Percentiles rank a stretch among this genome's conserved stretches.
These are phyloP conservation scores for Mustelus asterias DNA, from an alignment of 2,113 vertebrate genomes.

Conservation along the genomic window DNA sequence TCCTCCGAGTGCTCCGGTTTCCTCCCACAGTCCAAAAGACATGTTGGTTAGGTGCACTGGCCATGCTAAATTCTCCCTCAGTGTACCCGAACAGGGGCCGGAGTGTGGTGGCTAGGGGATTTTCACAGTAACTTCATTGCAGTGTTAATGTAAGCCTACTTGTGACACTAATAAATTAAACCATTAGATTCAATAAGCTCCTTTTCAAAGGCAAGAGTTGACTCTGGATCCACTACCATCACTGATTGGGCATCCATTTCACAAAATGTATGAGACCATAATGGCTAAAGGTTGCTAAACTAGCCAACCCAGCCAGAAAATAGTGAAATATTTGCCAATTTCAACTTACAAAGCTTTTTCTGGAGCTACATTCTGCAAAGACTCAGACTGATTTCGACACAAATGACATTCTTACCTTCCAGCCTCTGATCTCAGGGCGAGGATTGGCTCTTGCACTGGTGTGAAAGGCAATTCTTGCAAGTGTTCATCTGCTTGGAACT, in stretches of 20 bases:
- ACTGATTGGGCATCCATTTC: not conserved
- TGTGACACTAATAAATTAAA: too few relatives aligned
- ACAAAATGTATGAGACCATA: not conserved
- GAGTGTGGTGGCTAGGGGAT: too few relatives aligned
- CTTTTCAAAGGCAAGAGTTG: not conserved
- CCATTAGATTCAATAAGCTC: not conserved
- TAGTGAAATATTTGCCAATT: not conserved
- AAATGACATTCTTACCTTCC: slow-evolving; percentile 60
- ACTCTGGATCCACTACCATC: not conserved
- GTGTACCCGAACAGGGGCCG: too few relatives aligned
- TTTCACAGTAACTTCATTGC: too few relatives aligned
- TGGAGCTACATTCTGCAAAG: too few relatives aligned
- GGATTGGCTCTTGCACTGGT: slow-evolving; percentile 71
- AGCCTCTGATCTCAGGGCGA: slow-evolving; percentile 60
- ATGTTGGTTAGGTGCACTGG: too few relatives aligned
- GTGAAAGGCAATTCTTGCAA: slow-evolving; percentile 73
- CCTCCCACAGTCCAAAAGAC: too few relatives aligned
- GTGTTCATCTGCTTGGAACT: slow-evolving; percentile 42
- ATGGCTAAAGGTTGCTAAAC: not conserved
- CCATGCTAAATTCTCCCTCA: too few relatives aligned
- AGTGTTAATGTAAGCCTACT: too few relatives aligned
- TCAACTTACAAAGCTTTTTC: not conserved
- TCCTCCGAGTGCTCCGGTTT: too few relatives aligned
- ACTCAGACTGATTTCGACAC: not conserved
- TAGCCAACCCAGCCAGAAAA: not conserved